Evolutionary conservation across 2,113 vertebrate species (phyloP), one percentile per base, ranked within the genome.

Genomic region (Nothobranchius kuhntae): DNA sequence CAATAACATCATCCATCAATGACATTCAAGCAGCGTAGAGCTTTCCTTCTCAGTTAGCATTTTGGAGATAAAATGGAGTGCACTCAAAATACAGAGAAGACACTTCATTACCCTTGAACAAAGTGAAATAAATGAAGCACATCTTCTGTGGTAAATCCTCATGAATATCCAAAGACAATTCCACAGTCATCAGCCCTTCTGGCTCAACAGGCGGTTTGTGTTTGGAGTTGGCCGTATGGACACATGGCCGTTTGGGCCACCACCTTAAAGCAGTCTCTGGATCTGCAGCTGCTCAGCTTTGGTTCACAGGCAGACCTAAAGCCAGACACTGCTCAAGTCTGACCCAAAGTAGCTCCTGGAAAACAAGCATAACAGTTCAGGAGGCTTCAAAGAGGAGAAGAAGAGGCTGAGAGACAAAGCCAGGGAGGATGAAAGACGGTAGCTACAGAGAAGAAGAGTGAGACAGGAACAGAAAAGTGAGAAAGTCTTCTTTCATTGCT

Each of bases 201-300:
- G 58, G 75, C 70, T 77, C 64, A 64, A 79, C 64, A 68, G 79
- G 63, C 42, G 14, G 45, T 47, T 36, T 51, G 58, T 61, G 65
- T 78, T 78, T 68, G 61, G 73, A 68, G 70, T 30, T 57, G 67
- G 59, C 68, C 83, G 77, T 67, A 69, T 73, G 73, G 75, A 77
- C 59, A 53, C 65, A 53, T 59, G 26, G 35, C 72, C 63, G 47
- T 71, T 68, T 46, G 52, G 73, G 71, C 64, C 69, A 65, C 69
- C 7, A 11, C 53, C 4, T 15, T 62, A 65, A 55, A 73, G 68
- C 44, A 2, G 53, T 53, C 9, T 2, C 61, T 73, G 69, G 55
- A 61, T 80, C 65, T 73, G 66, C 78, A 86, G 80, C 80, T 78
- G 81, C 75, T 65, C 79, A 65, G 72, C 21, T 82, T 81, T 73